Evolutionary conservation across 2,113 vertebrate species (phyloP).

Genomic region (Bos javanicus): DNA sequence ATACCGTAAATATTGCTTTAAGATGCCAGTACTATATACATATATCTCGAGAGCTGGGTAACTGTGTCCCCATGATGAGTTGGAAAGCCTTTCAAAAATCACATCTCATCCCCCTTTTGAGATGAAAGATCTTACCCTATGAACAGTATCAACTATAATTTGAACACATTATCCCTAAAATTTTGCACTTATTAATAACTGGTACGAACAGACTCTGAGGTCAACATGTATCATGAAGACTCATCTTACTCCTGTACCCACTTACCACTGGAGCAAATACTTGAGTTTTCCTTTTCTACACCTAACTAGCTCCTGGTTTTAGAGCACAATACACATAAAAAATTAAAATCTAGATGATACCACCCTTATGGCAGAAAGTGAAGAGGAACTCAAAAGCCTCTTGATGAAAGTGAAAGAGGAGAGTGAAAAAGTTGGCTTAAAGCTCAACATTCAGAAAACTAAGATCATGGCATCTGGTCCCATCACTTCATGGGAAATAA

Average conservation of each 20-base stretch:
- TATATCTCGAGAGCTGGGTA: background rate
- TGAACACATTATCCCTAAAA: background rate
- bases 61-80: background rate
- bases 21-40: background rate
- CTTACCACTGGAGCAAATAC: background rate
- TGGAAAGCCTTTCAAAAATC: background rate
- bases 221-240: background rate
- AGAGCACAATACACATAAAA: background rate
- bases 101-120: background rate
- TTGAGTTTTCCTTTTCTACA: background rate
- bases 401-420: too few relatives aligned
- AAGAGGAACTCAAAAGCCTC: too few relatives aligned
- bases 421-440: too few relatives aligned
- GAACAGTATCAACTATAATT: background rate
- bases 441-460: too few relatives aligned
- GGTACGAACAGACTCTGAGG: background rate
- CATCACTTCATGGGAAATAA: too few relatives aligned
- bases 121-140: background rate
- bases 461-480: too few relatives aligned
- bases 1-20: background rate
- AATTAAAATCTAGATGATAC: background rate
- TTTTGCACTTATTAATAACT: background rate
- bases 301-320: background rate
- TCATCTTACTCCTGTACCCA: background rate
- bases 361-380: too few relatives aligned